Evolutionary conservation across 2,888 invertebrate genomes (phyloP).

Genomic region (Eristalinus aeneus): DNA sequence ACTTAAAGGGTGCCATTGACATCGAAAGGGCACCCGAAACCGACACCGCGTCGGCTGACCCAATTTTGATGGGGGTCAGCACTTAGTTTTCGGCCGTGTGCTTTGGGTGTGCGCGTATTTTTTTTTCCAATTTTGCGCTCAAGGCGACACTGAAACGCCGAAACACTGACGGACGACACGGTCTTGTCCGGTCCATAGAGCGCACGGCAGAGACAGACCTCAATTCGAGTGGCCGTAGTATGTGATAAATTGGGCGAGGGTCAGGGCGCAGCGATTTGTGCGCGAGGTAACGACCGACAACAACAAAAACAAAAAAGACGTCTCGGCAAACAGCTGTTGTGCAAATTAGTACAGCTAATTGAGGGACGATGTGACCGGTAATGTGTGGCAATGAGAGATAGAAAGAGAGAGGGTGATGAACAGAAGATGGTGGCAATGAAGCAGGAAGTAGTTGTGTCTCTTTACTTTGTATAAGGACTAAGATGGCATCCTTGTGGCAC

Average conservation of each 20-base stretch:
- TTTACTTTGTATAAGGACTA: too few relatives aligned
- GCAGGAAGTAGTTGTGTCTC: too few relatives aligned
- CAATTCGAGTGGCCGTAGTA: conserved; percentile 32
- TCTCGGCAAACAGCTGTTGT: conserved; percentile 42
- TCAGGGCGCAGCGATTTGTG: conserved; percentile 36
- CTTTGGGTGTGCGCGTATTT: neutral
- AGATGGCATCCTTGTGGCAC: too few relatives aligned
- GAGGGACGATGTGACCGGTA: conserved; percentile 11
- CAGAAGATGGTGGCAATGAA: too few relatives aligned
- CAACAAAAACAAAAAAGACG: neutral
- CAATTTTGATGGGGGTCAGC: conserved; percentile 28
- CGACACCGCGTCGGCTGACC: conserved; percentile 16
- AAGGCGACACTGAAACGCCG: conserved; percentile 35
- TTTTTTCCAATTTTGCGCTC: conserved; percentile 12
- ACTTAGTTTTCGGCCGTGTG: conserved; percentile 23
- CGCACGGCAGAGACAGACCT: conserved; percentile 25
- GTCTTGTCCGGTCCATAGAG: conserved; percentile 12
- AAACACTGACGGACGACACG: neutral
- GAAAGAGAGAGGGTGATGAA: too few relatives aligned
- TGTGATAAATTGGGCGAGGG: conserved; percentile 53
- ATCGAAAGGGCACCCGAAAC: neutral
- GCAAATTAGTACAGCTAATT: conserved; percentile 57
- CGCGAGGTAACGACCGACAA: conserved; percentile 43
- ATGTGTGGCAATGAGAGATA: conserved; percentile 19
- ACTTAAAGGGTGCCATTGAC: neutral